Evolutionary conservation across 1,140 invertebrate species (phyloP), one percentile per base, ranked within the genome.

Genomic region (Goniozus legneri): DNA sequence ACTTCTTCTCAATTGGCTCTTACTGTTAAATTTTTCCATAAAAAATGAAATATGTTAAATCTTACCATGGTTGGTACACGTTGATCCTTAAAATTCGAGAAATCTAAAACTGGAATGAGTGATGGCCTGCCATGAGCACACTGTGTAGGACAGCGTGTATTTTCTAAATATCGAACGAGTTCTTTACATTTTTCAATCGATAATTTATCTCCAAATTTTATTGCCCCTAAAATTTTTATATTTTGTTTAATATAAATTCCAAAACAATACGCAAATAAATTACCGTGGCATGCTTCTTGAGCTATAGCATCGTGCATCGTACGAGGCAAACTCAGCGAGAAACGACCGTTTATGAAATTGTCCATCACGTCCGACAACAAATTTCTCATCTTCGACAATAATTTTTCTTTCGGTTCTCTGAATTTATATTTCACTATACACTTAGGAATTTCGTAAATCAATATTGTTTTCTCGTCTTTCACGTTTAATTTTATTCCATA

Each of bases 61-160:
- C n/a, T n/a, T n/a, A n/a, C n/a, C n/a, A n/a, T n/a, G n/a, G n/a
- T n/a, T n/a, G n/a, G n/a, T n/a, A n/a, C n/a, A n/a, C n/a, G n/a
- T n/a, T n/a, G n/a, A n/a, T n/a, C n/a, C n/a, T n/a, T n/a, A n/a
- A n/a, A n/a, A n/a, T n/a, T n/a, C n/a, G 60, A 49, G 3, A 75
- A 16, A 43, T 73, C 63, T 14, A 75, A 21, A n/a, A 77, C 10
- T 36, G 72, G 73, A 54, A 75, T 42, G 13, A 77, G 62, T 3
- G 70, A 71, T 10, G 74, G 74, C 51, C 74, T 55, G 8, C 75
- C 73, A 37, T 77, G 75, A 33, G 75, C 75, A 56, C 75, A 77
- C 37, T 64, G 57, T 60, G 64, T 76, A 13, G 71, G 71, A 21
- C 58, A 58, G 42, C 67, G 62, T 3, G 70, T 74, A 30, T 58